phyloP scores from a whole-genome alignment of 2,888 invertebrate species.

The Axea sp. region DNA sequence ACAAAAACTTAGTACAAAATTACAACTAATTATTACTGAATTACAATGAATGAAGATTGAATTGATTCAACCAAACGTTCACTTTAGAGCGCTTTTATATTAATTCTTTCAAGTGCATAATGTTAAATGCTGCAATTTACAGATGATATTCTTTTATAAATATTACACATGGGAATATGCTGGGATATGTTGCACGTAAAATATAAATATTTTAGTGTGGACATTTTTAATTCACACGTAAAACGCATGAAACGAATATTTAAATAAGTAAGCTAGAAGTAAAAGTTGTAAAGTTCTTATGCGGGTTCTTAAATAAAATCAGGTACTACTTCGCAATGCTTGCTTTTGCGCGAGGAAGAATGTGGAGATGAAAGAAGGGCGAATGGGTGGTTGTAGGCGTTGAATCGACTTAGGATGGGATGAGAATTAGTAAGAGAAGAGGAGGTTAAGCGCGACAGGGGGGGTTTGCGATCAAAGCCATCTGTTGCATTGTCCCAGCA shows the following conservation, averaged over 20 bases:
- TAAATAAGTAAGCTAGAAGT: constrained; percentile 16
- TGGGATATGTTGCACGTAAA: too few species aligned
- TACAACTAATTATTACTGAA: too few species aligned
- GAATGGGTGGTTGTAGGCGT: constrained; percentile 47
- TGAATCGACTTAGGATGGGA: constrained; percentile 56
- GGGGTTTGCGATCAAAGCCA: constrained; percentile 79
- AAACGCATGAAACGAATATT: constrained; percentile 7
- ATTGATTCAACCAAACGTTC: too few species aligned
- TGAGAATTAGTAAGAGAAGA: constrained; percentile 60
- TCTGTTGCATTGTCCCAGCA: constrained; percentile 80
- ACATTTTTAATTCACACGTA: background rate
- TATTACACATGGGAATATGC: too few species aligned
- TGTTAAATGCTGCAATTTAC: too few species aligned
- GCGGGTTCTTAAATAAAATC: constrained; percentile 62
- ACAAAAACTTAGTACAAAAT: too few species aligned
- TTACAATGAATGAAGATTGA: too few species aligned
- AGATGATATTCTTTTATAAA: too few species aligned
- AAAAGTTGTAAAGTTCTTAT: constrained; percentile 30
- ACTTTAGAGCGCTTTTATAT: too few species aligned
- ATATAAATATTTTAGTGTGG: too few species aligned
- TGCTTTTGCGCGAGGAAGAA: constrained; percentile 15
- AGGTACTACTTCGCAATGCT: constrained; percentile 38
- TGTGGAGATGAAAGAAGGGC: constrained; percentile 6
- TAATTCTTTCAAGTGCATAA: too few species aligned
- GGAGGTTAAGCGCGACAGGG: constrained; percentile 63